Base-by-base conservation (phyloP, 2,113 vertebrate species). In the Redunca redunca region DNA sequence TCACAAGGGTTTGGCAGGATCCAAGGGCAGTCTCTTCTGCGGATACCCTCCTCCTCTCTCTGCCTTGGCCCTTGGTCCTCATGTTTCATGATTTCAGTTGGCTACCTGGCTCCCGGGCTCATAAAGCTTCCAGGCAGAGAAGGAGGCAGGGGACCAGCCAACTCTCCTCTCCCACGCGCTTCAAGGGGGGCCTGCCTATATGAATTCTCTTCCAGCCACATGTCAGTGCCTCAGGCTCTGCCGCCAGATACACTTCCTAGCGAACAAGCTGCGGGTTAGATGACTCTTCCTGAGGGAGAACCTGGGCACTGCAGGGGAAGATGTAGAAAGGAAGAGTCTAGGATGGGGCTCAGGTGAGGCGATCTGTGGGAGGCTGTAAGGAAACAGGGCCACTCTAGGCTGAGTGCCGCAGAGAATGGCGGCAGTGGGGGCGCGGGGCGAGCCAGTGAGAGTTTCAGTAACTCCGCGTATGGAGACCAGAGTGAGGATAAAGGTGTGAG, bases 361-460 rank as follows among this genome's bases (percentile, higher is more conserved):
- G n/a, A n/a, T n/a, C n/a, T n/a, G n/a, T n/a, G n/a, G n/a, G n/a
- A n/a, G n/a, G n/a, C n/a, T n/a, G n/a, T n/a, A n/a, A n/a, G n/a
- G n/a, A n/a, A n/a, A n/a, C n/a, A n/a, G n/a, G n/a, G n/a, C n/a
- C n/a, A n/a, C n/a, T n/a, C n/a, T n/a, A n/a, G n/a, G n/a, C n/a
- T n/a, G n/a, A n/a, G n/a, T n/a, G n/a, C n/a, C n/a, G n/a, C n/a
- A n/a, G n/a, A n/a, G n/a, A n/a, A 33, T 10, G 36, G 11, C 6
- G 13, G 60, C 13, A 0, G 28, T 62, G 19, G 33, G 62, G 33
- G 8, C 2, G 1, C 1, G 15, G 30, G 33, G 28, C 10, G 28
- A 15, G 2, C 33, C 26, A 7, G 0, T 33, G 12, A 30, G 26
- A 15, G 19, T 58, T 2, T 25, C 28, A 13, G 43, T 28, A 46